phyloP scores from a whole-genome alignment of 2,888 invertebrate species.

The Apamea monoglypha region DNA sequence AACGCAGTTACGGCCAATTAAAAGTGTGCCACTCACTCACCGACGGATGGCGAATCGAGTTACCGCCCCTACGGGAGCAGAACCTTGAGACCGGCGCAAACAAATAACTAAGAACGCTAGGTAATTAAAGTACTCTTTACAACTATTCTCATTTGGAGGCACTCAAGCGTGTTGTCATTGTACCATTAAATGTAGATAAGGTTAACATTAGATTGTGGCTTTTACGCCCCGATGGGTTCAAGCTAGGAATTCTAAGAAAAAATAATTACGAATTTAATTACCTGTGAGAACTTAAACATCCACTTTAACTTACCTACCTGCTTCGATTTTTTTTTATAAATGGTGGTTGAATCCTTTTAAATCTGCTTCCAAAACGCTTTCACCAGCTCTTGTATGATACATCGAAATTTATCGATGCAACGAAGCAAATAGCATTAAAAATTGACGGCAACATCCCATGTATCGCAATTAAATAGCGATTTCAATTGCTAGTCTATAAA shows the following conservation, averaged over 20 bases:
- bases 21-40: constrained; percentile 88
- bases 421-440: constrained; percentile 46
- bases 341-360: constrained; percentile 3
- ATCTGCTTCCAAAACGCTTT: not conserved
- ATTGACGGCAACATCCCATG: constrained; percentile 53
- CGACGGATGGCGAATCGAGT: constrained; percentile 84
- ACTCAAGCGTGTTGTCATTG: constrained; percentile 56
- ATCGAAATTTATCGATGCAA: constrained; percentile 33
- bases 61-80: constrained; percentile 78
- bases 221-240: constrained; percentile 35
- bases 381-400: constrained; percentile 27
- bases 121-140: constrained; percentile 78
- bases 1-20: constrained; percentile 90
- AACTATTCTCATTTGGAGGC: constrained; percentile 78
- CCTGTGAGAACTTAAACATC: constrained; percentile 6
- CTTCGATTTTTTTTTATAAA: no score
- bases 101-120: constrained; percentile 81
- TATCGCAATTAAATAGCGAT: constrained; percentile 61
- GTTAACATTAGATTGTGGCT: constrained; percentile 25
- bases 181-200: constrained; percentile 56
- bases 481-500: constrained; percentile 64
- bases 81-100: constrained; percentile 81
- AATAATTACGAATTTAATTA: constrained; percentile 19
- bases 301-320: not conserved
- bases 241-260: constrained; percentile 15